phyloP scores from a whole-genome alignment of 1,140 invertebrate species.

The Yoshiicerus persimilis region DNA sequence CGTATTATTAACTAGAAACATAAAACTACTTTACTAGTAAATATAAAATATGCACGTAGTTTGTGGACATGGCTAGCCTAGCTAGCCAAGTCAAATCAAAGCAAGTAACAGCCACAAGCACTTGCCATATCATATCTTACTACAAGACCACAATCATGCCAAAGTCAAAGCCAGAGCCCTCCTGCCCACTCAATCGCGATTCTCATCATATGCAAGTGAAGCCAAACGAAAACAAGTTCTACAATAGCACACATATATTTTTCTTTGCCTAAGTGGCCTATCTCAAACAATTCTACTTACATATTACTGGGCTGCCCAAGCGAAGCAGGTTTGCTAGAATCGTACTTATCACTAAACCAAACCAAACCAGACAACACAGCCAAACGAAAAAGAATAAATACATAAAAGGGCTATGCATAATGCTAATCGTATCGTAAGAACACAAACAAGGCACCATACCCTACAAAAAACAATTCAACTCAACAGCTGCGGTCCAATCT shows the following conservation, averaged over 20 bases:
- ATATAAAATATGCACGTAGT: not conserved
- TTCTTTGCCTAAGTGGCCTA: not conserved
- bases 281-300: not conserved
- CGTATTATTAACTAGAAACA: not conserved
- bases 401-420: not conserved
- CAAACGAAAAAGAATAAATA: not conserved
- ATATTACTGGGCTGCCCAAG: not conserved
- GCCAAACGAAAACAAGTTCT: not conserved
- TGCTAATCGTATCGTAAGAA: not conserved
- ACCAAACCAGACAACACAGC: not conserved
- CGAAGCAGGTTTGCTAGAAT: not conserved
- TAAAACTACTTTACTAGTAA: not conserved
- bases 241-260: not conserved
- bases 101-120: not conserved
- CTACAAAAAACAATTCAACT: not conserved
- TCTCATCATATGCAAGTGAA: conserved; percentile 8
- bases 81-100: not conserved
- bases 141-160: not conserved
- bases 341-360: not conserved
- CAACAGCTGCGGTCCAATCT: not conserved
- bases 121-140: not conserved
- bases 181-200: conserved; percentile 5
- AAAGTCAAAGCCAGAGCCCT: not conserved
- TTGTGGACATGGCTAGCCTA: not conserved
- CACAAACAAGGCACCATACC: not conserved